Base-by-base conservation (phyloP, 2,888 invertebrate genomes). In the Acleris holmiana region DNA sequence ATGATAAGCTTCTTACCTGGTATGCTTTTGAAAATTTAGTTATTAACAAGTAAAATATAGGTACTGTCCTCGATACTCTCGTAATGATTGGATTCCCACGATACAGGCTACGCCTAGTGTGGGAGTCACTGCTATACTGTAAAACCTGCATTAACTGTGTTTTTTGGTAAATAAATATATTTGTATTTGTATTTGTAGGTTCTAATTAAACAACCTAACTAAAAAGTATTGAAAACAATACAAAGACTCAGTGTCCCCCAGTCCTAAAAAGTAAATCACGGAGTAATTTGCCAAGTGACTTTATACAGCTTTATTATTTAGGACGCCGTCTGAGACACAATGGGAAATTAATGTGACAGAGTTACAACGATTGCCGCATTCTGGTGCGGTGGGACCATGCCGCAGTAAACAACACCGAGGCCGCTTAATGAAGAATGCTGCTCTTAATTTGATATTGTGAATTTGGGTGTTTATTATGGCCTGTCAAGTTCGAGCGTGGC, bases 271-370 rank as follows among this genome's bases (percentile, higher is more conserved):
- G 54, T 62, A 67, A 67, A 67, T 67, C 58, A 62, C 62, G 15
- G 46, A 55, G 67, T 67, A 55, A 67, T 67, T 62, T 67, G 67
- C 58, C 67, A 62, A 67, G 62, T 49, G 58, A 62, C 57, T 61
- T 66, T 61, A 61, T 61, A 61, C 54, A 40, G 18, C 61, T 57
- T 61, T 61, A 66, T 61, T 66, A 66, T 66, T 56, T 35, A 19
- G 44, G 44, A 50, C 49, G 46, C 48, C 48, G 59, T 40, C 48
- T 58, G 19, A 40, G 56, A 44, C 19, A 48, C 29, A 53, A 50
- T 48, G 25, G 46, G 35, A 48, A 55, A 57, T 53, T 54, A 61
- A 66, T 48, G 56, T 56, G 61, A 56, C 54, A 55, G 54, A 47
- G 48, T 55, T 41, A 40, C 48, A 54, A 55, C 47, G 53, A 61